These are phyloP conservation scores for Drosophila lini DNA, from an alignment of 1,140 invertebrate species.

Conservation along the genomic window DNA sequence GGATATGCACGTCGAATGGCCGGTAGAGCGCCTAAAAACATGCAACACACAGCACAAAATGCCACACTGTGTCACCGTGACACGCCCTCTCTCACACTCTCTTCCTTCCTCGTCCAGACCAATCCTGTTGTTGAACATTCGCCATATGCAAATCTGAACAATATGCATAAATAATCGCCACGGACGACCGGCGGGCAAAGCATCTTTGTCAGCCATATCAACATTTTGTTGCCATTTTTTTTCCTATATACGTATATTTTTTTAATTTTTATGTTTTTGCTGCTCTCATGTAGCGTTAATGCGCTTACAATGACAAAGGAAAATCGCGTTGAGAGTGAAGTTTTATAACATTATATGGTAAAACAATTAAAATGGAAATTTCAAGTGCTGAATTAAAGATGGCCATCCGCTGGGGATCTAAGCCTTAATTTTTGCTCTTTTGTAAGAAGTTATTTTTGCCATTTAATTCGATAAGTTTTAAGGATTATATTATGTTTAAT, in stretches of 20 bases:
- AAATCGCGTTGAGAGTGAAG: background rate
- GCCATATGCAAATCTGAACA: conserved; percentile 58
- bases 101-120: background rate
- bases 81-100: background rate
- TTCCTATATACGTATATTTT: background rate
- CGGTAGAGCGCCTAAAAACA: conserved; percentile 44
- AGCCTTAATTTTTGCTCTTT: background rate
- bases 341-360: conserved; percentile 16
- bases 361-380: conserved; percentile 35
- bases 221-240: conserved; percentile 46
- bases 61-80: conserved; percentile 45
- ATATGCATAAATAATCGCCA: conserved; percentile 61
- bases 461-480: background rate
- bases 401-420: conserved; percentile 2
- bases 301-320: conserved; percentile 33
- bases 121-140: conserved; percentile 38
- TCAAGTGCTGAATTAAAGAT: conserved; percentile 22
- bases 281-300: conserved; percentile 9
- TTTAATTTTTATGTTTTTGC: conserved; percentile 15
- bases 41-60: conserved; percentile 51
- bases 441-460: background rate
- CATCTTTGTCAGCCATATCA: conserved; percentile 48
- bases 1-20: conserved; percentile 40
- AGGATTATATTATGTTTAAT: background rate
- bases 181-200: conserved; percentile 26